Percentiles rank a stretch among this genome's conserved stretches.
Conservation (phyloP, 2,113 vertebrate species). For the Butorides virescens region DNA sequence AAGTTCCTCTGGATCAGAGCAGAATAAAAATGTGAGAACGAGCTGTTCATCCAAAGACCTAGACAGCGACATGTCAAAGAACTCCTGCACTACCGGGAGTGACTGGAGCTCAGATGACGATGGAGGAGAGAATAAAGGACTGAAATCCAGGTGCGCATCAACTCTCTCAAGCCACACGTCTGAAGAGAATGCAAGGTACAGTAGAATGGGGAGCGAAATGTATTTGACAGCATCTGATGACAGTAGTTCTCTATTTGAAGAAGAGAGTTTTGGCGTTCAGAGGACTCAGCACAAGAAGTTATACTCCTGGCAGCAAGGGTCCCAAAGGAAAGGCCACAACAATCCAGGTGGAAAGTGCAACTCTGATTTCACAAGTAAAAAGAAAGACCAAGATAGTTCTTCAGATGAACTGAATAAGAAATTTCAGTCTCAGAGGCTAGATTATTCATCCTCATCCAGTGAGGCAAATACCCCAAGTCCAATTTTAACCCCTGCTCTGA, state of each 20-base stretch:
- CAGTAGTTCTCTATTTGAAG: conserved; percentile 91
- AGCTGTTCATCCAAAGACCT: conserved; percentile 58
- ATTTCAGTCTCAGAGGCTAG: conserved; percentile 87
- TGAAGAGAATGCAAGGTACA: conserved; percentile 75
- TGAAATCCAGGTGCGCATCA: conserved; percentile 72
- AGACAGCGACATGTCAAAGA: conserved; percentile 60
- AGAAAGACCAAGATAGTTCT: conserved; percentile 77
- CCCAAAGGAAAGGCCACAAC: conserved; percentile 70
- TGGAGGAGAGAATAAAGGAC: conserved; percentile 50
- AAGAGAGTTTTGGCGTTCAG: conserved; percentile 80
- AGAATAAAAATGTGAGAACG: conserved; percentile 42
- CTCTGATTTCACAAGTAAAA: conserved; percentile 58
- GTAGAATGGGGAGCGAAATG: conserved; percentile 82
- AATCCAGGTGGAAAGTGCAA: conserved; percentile 52
- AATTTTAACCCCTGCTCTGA: conserved; percentile 71
- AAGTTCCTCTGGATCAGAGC: conserved; percentile 48
- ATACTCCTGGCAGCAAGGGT: conserved; percentile 75
- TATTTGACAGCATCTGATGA: conserved; percentile 92
- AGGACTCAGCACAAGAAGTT: conserved; percentile 70
- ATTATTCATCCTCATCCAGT: conserved; percentile 89
- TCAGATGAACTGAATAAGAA: conserved; percentile 90
- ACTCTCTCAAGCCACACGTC: conserved; percentile 80
- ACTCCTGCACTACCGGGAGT: conserved; percentile 67
- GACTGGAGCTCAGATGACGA: conserved; percentile 83
- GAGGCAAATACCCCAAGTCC: conserved; percentile 79